Percentiles rank a stretch among this genome's conserved stretches.
These are phyloP conservation scores for Chloroceryle aenea DNA, from an alignment of 2,113 vertebrate species.

Conservation along the genomic window DNA sequence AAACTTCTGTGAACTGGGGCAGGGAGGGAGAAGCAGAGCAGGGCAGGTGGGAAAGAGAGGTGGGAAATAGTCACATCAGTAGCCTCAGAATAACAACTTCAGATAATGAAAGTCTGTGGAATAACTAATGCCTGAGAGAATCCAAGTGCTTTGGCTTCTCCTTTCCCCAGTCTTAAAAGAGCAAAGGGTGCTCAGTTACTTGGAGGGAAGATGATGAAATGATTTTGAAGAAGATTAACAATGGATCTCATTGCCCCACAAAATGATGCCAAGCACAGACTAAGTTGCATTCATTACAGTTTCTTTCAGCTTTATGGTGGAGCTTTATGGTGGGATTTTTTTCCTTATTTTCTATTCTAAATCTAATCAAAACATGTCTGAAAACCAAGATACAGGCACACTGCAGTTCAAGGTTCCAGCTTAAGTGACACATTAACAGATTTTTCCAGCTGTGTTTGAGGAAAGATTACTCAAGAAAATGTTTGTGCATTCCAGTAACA, in stretches of 20 bases:
- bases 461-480: slow-evolving; percentile 64
- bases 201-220: background rate
- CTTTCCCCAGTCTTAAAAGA: background rate
- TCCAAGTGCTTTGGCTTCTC: background rate
- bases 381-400: background rate
- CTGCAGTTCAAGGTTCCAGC: slow-evolving; percentile 47
- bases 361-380: background rate
- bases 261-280: background rate
- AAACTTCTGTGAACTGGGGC: background rate
- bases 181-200: background rate
- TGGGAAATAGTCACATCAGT: background rate
- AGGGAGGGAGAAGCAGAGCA: no score
- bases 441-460: slow-evolving; percentile 64
- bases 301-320: background rate
- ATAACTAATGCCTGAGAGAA: background rate
- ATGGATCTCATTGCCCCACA: background rate
- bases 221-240: background rate
- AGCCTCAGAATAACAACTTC: background rate
- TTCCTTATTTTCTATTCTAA: background rate
- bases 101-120: background rate
- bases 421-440: slow-evolving; percentile 64
- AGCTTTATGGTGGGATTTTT: no score
- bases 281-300: background rate
- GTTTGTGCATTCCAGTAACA: slow-evolving; percentile 40
- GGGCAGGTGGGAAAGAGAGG: no score